phyloP scores from a whole-genome alignment of 2,888 invertebrate genomes.

The Monochamus alternatus region DNA sequence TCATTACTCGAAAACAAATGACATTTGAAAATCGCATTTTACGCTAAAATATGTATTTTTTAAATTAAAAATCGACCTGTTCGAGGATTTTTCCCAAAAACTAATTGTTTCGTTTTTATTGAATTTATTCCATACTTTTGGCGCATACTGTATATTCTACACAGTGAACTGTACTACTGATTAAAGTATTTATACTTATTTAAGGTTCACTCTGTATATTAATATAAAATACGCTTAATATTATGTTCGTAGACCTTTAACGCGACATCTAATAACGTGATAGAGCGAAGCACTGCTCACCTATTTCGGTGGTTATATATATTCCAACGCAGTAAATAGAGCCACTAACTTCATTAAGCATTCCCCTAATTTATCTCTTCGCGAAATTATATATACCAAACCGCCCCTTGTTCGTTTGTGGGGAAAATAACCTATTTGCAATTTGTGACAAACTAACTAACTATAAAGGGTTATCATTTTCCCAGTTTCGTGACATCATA shows the following conservation, averaged over 20 bases:
- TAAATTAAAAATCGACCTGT: no score
- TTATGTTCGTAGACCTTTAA: not conserved
- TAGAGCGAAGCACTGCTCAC: not conserved
- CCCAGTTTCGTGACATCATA: not conserved
- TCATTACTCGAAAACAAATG: no score
- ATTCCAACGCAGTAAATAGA: slow-evolving; percentile 8
- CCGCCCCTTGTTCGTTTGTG: not conserved
- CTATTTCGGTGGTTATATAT: not conserved
- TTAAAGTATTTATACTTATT: no score
- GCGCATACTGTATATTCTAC: no score
- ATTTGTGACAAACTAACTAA: not conserved
- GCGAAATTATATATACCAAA: slow-evolving; percentile 6
- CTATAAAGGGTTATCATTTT: slow-evolving; percentile 2
- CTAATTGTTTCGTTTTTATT: no score
- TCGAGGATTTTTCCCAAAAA: no score
- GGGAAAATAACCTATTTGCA: not conserved
- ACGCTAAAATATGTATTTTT: no score
- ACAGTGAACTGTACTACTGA: no score
- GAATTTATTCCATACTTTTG: no score
- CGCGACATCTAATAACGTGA: not conserved
- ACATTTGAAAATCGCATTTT: no score
- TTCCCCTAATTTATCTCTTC: slow-evolving; percentile 7
- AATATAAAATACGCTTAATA: not conserved
- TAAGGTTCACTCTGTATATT: no score
- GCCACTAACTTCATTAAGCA: slow-evolving; percentile 16